These are phyloP conservation scores for Tachypleus tridentatus DNA, from an alignment of 1,140 invertebrate genomes.

Conservation along the genomic window DNA sequence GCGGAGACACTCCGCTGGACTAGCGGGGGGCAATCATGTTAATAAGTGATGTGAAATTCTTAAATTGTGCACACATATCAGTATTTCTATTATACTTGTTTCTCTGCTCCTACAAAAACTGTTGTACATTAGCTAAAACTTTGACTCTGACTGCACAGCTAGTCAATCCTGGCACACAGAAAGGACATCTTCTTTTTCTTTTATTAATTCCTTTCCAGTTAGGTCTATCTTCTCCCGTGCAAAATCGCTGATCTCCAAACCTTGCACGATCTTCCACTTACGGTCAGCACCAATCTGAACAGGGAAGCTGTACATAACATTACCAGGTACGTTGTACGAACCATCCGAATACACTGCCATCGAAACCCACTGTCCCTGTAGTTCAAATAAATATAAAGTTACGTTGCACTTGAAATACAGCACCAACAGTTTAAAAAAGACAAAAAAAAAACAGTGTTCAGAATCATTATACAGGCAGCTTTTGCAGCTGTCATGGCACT, in stretches of 20 bases:
- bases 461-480: slow-evolving; percentile 91
- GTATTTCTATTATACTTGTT: no score
- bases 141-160: no score
- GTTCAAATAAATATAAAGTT: no score
- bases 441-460: slow-evolving; percentile 43
- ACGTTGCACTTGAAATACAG: no score
- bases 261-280: slow-evolving; percentile 80
- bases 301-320: slow-evolving; percentile 93
- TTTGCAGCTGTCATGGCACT: slow-evolving; percentile 97
- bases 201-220: slow-evolving; percentile 79
- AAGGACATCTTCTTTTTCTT: slow-evolving; percentile 77
- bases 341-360: slow-evolving; percentile 99
- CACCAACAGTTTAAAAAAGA: no score
- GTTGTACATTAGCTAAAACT: no score
- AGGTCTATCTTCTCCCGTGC: slow-evolving; percentile 66
- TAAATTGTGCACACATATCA: no score
- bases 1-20: no score
- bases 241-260: slow-evolving; percentile 69
- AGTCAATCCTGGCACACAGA: slow-evolving; percentile 42
- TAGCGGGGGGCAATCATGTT: no score
- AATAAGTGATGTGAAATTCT: no score
- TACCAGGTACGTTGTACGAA: slow-evolving; percentile 71
- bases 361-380: slow-evolving; percentile 47
- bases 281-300: slow-evolving; percentile 49
- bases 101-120: no score